phyloP scores from a whole-genome alignment of 2,888 invertebrate genomes.

The Rugalucina vietnamica region DNA sequence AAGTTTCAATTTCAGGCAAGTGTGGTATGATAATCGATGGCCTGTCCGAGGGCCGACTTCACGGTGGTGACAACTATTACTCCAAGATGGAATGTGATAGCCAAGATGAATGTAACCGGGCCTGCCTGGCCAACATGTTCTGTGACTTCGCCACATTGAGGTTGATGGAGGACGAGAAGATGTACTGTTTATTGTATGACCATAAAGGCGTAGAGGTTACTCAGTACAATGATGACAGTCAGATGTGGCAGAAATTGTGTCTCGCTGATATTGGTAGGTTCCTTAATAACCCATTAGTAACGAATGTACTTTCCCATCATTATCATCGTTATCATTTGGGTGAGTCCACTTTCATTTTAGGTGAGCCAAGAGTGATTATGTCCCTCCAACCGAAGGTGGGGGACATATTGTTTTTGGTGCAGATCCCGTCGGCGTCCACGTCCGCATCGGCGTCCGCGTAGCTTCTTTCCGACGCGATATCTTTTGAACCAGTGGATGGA shows the following conservation, averaged over 20 bases:
- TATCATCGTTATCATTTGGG: too few relatives aligned
- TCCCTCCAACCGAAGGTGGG: too few relatives aligned
- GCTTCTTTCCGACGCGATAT: too few relatives aligned
- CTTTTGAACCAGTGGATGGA: too few relatives aligned
- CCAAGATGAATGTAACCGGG: not conserved
- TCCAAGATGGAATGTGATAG: not conserved
- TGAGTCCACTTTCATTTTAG: too few relatives aligned
- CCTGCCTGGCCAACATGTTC: slow-evolving; percentile 9
- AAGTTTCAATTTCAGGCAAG: not conserved
- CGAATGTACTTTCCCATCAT: too few relatives aligned
- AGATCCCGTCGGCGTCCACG: too few relatives aligned
- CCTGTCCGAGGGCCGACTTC: not conserved
- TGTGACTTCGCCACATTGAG: slow-evolving; percentile 19
- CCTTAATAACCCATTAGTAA: too few relatives aligned
- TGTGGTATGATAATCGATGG: slow-evolving; percentile 20
- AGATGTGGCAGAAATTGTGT: not conserved
- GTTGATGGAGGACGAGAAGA: not conserved
- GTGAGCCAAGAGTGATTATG: too few relatives aligned
- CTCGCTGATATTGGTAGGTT: too few relatives aligned
- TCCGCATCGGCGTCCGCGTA: too few relatives aligned
- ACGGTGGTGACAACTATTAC: slow-evolving; percentile 1
- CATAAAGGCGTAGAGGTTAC: not conserved
- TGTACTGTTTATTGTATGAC: slow-evolving; percentile 11
- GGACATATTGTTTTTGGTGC: too few relatives aligned
- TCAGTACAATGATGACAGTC: not conserved